Evolutionary conservation across 92 coral and sea anemone species (phyloP).

Genomic region (Porites cylindrica): DNA sequence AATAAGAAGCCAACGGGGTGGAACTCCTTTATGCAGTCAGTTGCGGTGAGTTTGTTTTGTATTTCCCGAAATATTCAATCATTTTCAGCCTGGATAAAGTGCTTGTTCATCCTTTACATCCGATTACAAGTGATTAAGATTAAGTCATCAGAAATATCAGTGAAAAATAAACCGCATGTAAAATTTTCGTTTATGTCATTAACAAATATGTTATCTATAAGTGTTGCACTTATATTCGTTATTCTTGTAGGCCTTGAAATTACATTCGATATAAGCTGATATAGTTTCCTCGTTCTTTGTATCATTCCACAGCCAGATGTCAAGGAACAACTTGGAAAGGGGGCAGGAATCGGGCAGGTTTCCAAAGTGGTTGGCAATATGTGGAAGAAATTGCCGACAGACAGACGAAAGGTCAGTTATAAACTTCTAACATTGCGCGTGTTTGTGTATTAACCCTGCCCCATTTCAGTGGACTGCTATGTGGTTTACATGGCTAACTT

Average conservation of each 20-base stretch:
- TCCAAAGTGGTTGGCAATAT: constrained; percentile 14
- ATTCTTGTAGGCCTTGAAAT: constrained; percentile 11
- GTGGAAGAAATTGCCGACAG: constrained; percentile 18
- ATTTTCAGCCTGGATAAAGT: too few relatives aligned
- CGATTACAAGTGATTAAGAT: too few relatives aligned
- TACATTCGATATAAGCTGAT: constrained; percentile 13
- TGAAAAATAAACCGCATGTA: background rate
- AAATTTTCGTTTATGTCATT: constrained; percentile 4
- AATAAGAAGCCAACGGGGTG: constrained; percentile 62
- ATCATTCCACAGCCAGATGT: constrained; percentile 17
- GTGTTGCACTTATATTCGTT: constrained; percentile 14
- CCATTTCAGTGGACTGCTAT: constrained; percentile 3
- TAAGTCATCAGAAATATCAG: constrained; percentile 8
- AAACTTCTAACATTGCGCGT: constrained; percentile 6
- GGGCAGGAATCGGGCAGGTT: constrained; percentile 15
- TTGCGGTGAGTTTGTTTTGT: constrained; percentile 51
- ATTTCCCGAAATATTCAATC: too few relatives aligned
- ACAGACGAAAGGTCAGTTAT: constrained; percentile 9
- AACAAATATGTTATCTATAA: constrained; percentile 1
- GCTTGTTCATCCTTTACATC: too few relatives aligned
- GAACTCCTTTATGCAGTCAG: constrained; percentile 46
- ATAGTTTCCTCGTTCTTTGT: constrained; percentile 14
- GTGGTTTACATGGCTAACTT: constrained; percentile 10
- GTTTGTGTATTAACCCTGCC: constrained; percentile 11
- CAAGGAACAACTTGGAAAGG: constrained; percentile 15